Conservation (phyloP, 1,140 invertebrate genomes). For the Sitophilus oryzae region DNA sequence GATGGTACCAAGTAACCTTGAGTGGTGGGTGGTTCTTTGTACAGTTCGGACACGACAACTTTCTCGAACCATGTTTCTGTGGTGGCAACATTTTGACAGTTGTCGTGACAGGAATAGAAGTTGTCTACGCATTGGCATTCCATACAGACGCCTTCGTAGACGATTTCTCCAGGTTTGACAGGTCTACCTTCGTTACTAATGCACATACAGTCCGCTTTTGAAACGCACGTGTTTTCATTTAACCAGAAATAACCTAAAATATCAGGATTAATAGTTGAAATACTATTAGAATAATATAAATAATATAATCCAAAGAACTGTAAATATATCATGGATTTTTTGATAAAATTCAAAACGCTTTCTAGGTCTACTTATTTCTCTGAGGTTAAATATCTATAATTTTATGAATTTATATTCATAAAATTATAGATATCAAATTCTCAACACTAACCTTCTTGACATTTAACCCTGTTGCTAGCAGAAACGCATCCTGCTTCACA, state of each 20-base stretch:
- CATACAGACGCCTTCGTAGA: slow-evolving; percentile 54
- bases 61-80: background rate
- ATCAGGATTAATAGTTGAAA: background rate
- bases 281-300: background rate
- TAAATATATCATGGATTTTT: too few species aligned
- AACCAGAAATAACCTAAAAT: slow-evolving; percentile 49
- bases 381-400: too few species aligned
- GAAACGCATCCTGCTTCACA: slow-evolving; percentile 49
- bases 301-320: too few species aligned
- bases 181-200: slow-evolving; percentile 53
- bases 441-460: slow-evolving; percentile 38
- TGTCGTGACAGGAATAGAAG: slow-evolving; percentile 58
- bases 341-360: too few species aligned
- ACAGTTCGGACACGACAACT: background rate
- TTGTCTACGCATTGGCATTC: slow-evolving; percentile 73
- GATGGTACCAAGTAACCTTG: slow-evolving; percentile 31
- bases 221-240: slow-evolving; percentile 63
- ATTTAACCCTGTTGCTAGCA: slow-evolving; percentile 20
- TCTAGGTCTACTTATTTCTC: too few species aligned
- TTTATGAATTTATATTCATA: too few species aligned
- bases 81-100: slow-evolving; percentile 44
- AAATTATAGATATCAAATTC: too few species aligned
- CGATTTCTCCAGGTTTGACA: slow-evolving; percentile 58
- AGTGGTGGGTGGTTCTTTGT: background rate
- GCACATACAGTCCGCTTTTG: slow-evolving; percentile 64